Evolutionary conservation across 2,888 invertebrate species (phyloP), one percentile per base, ranked within the genome.

Genomic region (Drosophila paranaensis): DNA sequence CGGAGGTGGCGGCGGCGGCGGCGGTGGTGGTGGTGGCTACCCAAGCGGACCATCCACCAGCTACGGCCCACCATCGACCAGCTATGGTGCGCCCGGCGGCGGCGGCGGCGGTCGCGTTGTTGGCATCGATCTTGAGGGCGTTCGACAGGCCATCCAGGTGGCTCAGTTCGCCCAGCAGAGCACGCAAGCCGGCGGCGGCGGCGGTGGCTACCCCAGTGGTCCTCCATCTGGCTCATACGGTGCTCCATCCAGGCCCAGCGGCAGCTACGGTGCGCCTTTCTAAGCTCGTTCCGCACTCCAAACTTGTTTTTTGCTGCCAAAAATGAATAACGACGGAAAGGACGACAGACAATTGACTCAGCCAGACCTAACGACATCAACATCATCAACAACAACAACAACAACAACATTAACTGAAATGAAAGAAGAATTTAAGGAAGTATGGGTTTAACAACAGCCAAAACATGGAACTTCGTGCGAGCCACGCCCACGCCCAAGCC

Each of bases 101-200:
- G 85, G 84, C 33, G 92, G 91, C 30, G 92, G 91, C 27, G 92
- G 93, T 37, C 91, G 92, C 69, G 97, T 97, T 63, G 96, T 97
- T 81, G 97, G 97, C 80, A 95, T 97, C 93, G 96, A 96, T 93
- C 95, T 97, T 77, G 97, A 97, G 89, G 97, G 96, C 76, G 96
- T 97, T 90, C 96, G 96, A 90, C 97, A 97, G 89, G 97, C 97
- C 84, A 96, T 97, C 93, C 97, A 97, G 92, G 97, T 97, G 76
- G 97, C 97, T 48, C 97, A 97, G 90, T 97, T 95, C 94, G 95
- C 96, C 83, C 96, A 97, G 93, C 93, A 94, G 77, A 93, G 94
- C 92, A 93, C 94, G 70, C 86, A 93, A 82, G 93, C 93, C 48
- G 93, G 93, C 81, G 93, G 93, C 51, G 93, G 93, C 50, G 93